phyloP scores from a whole-genome alignment of 2,113 vertebrate genomes.

The Peromyscus maniculatus region DNA sequence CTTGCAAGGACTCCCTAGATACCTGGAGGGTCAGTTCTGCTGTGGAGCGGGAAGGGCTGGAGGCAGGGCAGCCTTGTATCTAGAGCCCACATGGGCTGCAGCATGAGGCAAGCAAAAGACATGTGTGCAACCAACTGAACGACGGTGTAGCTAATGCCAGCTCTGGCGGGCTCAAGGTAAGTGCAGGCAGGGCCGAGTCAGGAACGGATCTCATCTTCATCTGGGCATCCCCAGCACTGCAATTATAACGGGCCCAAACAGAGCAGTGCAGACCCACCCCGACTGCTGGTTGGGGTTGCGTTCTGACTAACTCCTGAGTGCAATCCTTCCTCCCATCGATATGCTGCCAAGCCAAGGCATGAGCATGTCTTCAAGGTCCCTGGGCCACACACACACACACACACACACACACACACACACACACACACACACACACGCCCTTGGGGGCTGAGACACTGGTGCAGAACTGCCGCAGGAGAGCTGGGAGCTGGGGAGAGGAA shows the following conservation, averaged over 20 bases:
- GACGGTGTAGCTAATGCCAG: fast-evolving
- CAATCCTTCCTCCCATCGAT: background rate
- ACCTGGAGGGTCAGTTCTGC: background rate
- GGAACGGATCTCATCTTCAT: background rate
- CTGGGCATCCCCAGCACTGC: background rate
- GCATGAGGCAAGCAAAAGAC: too few species aligned
- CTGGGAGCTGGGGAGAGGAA: background rate
- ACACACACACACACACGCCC: too few species aligned
- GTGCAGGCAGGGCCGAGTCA: background rate
- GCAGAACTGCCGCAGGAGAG: background rate
- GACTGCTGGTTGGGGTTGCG: background rate
- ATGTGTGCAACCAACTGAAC: fast-evolving
- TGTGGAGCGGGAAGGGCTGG: fast-evolving
- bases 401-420: too few species aligned
- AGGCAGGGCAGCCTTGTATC: fast-evolving
- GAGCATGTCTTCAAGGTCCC: background rate
- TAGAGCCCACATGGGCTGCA: fast-evolving
- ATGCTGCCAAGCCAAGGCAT: too few species aligned
- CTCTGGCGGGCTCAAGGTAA: background rate
- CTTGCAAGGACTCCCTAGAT: background rate
- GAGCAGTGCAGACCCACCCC: too few species aligned
- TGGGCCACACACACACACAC: fast-evolving
- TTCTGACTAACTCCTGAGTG: background rate
- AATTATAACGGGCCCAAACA: background rate
- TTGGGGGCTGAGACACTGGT: background rate